Percentiles rank a stretch among this genome's conserved stretches.
Conservation (phyloP, 1,140 invertebrate species). For the Dendrolimus punctatus region DNA sequence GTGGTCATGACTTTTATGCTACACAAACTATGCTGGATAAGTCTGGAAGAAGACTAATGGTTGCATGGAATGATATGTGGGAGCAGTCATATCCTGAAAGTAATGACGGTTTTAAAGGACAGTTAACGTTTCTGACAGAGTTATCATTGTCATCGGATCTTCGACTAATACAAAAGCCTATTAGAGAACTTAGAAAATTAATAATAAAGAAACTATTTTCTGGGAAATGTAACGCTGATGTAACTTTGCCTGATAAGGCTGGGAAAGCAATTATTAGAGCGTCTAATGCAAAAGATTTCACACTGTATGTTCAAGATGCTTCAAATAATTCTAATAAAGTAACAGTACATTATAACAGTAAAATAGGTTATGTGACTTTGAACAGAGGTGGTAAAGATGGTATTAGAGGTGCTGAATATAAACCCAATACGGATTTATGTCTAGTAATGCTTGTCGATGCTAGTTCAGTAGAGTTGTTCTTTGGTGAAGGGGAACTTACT, state of each 20-base stretch:
- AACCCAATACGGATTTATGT: constrained; percentile 24
- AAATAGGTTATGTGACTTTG: constrained; percentile 21
- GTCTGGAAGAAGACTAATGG: constrained; percentile 31
- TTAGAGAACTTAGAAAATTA: constrained; percentile 22
- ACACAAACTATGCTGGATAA: constrained; percentile 47
- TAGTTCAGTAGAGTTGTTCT: constrained; percentile 61
- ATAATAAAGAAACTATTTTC: constrained; percentile 15
- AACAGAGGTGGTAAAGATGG: constrained; percentile 41
- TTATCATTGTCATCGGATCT: constrained; percentile 25
- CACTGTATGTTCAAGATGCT: constrained; percentile 27
- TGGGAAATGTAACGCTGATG: constrained; percentile 14
- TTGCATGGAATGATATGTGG: constrained; percentile 64
- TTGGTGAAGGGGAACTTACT: constrained; percentile 50
- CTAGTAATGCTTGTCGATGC: constrained; percentile 45
- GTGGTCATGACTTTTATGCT: constrained; percentile 62
- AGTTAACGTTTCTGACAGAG: constrained; percentile 43
- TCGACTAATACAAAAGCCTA: constrained; percentile 37
- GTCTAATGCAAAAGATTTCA: constrained; percentile 15
- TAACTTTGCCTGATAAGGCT: constrained; percentile 29
- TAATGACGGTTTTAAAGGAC: constrained; percentile 43
- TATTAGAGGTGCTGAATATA: constrained; percentile 35
- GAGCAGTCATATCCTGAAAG: constrained; percentile 44
- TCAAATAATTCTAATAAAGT: constrained; percentile 16
- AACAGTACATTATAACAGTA: constrained; percentile 29
- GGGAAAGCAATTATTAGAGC: constrained; percentile 31